phyloP scores from a whole-genome alignment of 2,797 vertebrate genomes.

The Todus mexicanus region DNA sequence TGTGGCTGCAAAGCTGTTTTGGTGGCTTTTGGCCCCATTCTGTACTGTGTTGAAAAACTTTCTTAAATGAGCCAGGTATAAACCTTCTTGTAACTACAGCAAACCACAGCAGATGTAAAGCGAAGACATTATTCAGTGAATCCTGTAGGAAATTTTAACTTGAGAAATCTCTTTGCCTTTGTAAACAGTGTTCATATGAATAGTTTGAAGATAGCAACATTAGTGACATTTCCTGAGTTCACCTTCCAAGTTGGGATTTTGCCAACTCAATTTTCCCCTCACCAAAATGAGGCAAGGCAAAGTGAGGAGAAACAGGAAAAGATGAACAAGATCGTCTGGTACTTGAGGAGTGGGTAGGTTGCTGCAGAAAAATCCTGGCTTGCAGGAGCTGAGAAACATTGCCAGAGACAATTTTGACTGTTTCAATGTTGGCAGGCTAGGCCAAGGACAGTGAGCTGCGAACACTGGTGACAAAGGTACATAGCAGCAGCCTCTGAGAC shows the following conservation, averaged over 20 bases:
- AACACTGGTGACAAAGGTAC: not conserved
- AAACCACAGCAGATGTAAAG: not conserved
- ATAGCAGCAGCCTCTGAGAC: not conserved
- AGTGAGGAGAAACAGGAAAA: not conserved
- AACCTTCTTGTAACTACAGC: not conserved
- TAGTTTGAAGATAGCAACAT: not conserved
- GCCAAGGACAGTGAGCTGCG: not conserved
- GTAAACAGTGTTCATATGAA: not conserved
- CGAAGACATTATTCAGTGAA: not conserved
- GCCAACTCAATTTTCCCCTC: not conserved
- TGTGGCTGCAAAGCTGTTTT: not conserved
- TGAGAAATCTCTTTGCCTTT: not conserved
- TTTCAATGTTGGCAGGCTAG: not conserved
- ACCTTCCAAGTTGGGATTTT: not conserved
- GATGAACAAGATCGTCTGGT: not conserved
- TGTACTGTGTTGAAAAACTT: not conserved
- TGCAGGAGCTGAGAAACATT: not conserved
- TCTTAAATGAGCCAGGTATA: not conserved
- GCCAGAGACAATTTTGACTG: not conserved
- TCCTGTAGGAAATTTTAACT: not conserved
- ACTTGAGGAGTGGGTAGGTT: not conserved
- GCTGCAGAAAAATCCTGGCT: not conserved
- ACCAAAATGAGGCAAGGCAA: not conserved
- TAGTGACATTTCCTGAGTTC: not conserved
- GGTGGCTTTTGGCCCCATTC: not conserved